phyloP scores from a whole-genome alignment of 2,797 vertebrate genomes.

The Karalla daura region DNA sequence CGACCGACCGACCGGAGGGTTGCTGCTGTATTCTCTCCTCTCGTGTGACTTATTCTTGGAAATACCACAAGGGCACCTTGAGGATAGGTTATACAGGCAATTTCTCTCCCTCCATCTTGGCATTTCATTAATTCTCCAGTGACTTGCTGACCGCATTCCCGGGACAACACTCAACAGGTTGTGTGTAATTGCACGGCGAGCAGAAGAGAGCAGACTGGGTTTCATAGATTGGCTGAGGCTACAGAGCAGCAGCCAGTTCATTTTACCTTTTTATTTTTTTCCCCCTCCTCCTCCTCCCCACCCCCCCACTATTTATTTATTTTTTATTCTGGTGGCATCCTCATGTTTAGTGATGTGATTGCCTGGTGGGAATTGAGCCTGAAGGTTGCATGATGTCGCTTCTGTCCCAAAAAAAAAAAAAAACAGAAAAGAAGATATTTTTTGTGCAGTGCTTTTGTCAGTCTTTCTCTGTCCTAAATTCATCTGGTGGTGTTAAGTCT shows the following conservation, averaged over 20 bases:
- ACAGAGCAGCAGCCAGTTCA: slow-evolving; percentile 45
- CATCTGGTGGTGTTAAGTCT: background rate
- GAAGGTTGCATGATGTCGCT: slow-evolving; percentile 48
- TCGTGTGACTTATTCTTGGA: slow-evolving; percentile 75
- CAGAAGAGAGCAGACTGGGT: slow-evolving; percentile 68
- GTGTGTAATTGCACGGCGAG: slow-evolving; percentile 83
- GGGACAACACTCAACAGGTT: slow-evolving; percentile 86
- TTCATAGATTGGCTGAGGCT: slow-evolving; percentile 73
- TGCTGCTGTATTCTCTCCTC: slow-evolving; percentile 60
- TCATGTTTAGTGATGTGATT: slow-evolving; percentile 75
- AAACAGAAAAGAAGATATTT: too few relatives aligned
- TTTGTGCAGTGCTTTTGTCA: slow-evolving; percentile 49
- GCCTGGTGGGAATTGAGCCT: slow-evolving; percentile 55
- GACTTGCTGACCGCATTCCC: slow-evolving; percentile 80
- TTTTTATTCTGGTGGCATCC: slow-evolving; percentile 62
- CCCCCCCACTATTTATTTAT: too few relatives aligned
- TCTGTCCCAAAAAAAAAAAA: slow-evolving; percentile 37
- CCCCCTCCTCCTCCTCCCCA: too few relatives aligned
- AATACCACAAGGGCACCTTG: slow-evolving; percentile 86
- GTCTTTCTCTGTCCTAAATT: slow-evolving; percentile 40
- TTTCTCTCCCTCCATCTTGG: slow-evolving; percentile 82
- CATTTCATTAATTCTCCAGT: slow-evolving; percentile 86
- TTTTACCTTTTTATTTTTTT: slow-evolving; percentile 41
- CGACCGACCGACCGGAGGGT: too few relatives aligned
- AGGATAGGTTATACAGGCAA: slow-evolving; percentile 83